phyloP scores from a whole-genome alignment of 2,797 vertebrate species.

The Danio tinwini region DNA sequence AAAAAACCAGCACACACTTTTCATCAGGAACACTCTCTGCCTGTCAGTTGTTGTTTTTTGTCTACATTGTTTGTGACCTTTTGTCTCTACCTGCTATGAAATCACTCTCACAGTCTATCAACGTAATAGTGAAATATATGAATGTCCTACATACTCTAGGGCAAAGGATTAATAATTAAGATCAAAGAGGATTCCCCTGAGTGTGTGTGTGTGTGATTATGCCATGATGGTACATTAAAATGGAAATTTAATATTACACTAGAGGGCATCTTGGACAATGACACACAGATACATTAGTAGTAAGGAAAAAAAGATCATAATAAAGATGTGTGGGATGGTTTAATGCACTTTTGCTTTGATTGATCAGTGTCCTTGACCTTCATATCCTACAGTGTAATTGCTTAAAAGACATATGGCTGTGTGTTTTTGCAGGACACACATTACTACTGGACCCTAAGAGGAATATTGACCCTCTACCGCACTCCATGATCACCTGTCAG shows the following conservation, averaged over 20 bases:
- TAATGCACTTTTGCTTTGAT: slow-evolving; percentile 1
- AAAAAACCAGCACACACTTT: background rate
- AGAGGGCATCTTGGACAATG: slow-evolving; percentile 14
- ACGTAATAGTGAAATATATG: background rate
- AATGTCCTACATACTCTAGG: background rate
- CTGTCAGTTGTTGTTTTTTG: background rate
- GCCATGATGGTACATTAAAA: slow-evolving; percentile 13
- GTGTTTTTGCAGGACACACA: background rate
- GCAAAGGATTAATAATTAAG: slow-evolving; percentile 4
- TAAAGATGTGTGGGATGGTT: slow-evolving; percentile 28
- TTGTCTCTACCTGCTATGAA: background rate
- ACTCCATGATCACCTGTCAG: slow-evolving; percentile 37
- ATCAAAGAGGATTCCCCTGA: background rate
- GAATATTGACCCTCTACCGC: slow-evolving; percentile 12
- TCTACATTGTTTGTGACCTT: background rate
- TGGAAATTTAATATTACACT: slow-evolving; percentile 32
- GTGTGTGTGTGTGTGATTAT: slow-evolving; percentile 13
- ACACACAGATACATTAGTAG: background rate
- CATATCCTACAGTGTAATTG: slow-evolving; percentile 12
- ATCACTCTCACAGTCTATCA: background rate
- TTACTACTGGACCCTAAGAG: background rate
- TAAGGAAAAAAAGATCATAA: background rate
- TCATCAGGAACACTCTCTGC: background rate
- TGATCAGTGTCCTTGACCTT: slow-evolving; percentile 41
- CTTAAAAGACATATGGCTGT: slow-evolving; percentile 18